Percentiles rank a stretch among this genome's conserved stretches.
Conservation (phyloP, 2,797 vertebrate species). For the Pipistrellus nathusii region DNA sequence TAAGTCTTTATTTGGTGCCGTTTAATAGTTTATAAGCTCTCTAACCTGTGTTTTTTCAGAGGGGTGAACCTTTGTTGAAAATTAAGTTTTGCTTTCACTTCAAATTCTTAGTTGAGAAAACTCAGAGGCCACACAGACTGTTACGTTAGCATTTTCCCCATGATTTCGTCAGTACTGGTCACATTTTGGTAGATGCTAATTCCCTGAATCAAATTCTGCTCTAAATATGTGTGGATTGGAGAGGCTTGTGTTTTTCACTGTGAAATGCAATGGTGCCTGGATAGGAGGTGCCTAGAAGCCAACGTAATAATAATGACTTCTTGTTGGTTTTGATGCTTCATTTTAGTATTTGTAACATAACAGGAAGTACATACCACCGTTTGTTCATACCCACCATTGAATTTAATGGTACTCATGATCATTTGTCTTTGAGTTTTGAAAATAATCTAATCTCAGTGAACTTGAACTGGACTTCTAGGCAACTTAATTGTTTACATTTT, state of each 20-base stretch:
- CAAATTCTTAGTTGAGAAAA: slow-evolving; percentile 55
- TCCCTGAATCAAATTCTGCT: neutral
- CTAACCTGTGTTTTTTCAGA: neutral
- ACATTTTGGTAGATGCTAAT: neutral
- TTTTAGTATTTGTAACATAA: neutral
- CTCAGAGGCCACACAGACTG: slow-evolving; percentile 36
- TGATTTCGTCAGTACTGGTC: neutral
- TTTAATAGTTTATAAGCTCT: slow-evolving; percentile 47
- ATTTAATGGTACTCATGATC: neutral
- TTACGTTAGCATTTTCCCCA: neutral
- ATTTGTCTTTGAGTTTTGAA: neutral
- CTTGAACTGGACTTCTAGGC: slow-evolving; percentile 23
- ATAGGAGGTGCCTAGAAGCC: slow-evolving; percentile 13
- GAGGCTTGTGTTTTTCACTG: slow-evolving; percentile 43
- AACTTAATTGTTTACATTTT: neutral
- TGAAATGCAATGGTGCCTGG: slow-evolving; percentile 4
- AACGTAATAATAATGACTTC: neutral
- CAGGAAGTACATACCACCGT: neutral
- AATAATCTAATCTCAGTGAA: slow-evolving; percentile 23
- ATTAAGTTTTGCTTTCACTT: slow-evolving; percentile 56
- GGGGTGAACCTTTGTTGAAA: neutral
- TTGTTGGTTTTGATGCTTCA: slow-evolving; percentile 16
- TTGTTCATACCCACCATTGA: neutral
- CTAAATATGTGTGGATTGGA: neutral
- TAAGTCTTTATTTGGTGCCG: neutral